phyloP scores from a whole-genome alignment of 53 echinoderm and acorn worm species.

The Echinarachnius parma region DNA sequence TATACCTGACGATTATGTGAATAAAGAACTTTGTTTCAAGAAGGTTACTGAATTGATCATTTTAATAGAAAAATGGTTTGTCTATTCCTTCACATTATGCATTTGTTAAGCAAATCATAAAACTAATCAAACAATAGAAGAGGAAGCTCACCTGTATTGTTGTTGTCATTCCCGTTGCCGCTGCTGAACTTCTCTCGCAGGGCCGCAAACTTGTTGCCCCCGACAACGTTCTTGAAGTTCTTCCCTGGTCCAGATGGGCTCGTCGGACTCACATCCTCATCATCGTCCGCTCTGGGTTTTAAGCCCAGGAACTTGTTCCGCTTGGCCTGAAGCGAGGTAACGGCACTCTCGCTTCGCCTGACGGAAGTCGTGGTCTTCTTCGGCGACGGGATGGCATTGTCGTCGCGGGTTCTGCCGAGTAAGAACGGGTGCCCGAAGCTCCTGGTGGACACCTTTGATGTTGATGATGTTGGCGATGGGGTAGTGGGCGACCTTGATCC shows the following conservation, averaged over 20 bases:
- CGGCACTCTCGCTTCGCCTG: slow-evolving; percentile 28
- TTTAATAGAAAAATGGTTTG: too few relatives aligned
- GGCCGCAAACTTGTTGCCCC: slow-evolving; percentile 42
- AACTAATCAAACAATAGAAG: neutral
- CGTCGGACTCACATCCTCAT: slow-evolving; percentile 28
- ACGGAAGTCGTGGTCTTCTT: slow-evolving; percentile 17
- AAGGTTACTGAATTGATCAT: too few relatives aligned
- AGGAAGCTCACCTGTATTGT: slow-evolving; percentile 6
- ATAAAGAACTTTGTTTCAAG: too few relatives aligned
- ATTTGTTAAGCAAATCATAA: too few relatives aligned
- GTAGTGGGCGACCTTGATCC: too few relatives aligned
- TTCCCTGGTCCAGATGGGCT: neutral
- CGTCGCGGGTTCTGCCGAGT: neutral
- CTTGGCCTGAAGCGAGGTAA: slow-evolving; percentile 34
- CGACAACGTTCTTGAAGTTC: slow-evolving; percentile 34
- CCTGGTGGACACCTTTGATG: slow-evolving; percentile 30
- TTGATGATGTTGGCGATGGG: slow-evolving; percentile 36
- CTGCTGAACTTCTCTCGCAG: slow-evolving; percentile 42
- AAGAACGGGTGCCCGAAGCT: slow-evolving; percentile 33
- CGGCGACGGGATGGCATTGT: slow-evolving; percentile 27
- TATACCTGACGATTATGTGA: too few relatives aligned
- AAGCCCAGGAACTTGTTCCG: slow-evolving; percentile 28
- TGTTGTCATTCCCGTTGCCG: slow-evolving; percentile 6
- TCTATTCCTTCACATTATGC: too few relatives aligned
- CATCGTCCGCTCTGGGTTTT: neutral